Conservation (phyloP, 2,113 vertebrate genomes). For the Sinocyclocheilus maitianheensis region DNA sequence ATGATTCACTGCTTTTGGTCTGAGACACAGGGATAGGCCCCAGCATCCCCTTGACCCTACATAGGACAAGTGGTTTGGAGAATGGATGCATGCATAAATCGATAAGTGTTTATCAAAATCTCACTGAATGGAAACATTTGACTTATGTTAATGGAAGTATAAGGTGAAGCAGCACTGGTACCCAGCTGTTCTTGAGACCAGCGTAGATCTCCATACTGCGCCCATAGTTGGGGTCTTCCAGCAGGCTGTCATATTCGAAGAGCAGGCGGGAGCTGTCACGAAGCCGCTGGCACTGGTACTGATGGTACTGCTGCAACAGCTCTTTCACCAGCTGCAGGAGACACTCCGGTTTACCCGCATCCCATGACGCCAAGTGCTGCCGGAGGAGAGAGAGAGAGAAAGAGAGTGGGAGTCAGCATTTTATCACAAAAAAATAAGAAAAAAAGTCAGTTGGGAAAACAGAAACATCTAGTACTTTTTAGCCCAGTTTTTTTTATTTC, state of each 20-base stretch:
- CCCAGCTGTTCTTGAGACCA: slow-evolving; percentile 97
- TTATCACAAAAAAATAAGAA: background rate
- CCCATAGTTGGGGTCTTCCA: slow-evolving; percentile 91
- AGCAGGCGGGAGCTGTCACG: slow-evolving; percentile 94
- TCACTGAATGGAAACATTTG: background rate
- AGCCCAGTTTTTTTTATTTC: background rate
- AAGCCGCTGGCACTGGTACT: slow-evolving; percentile 92
- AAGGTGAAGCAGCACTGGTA: slow-evolving; percentile 58
- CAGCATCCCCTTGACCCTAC: background rate
- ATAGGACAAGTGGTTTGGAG: background rate
- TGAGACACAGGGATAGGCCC: background rate
- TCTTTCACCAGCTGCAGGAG: slow-evolving; percentile 96
- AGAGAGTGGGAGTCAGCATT: slow-evolving; percentile 18
- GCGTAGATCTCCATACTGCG: slow-evolving; percentile 96
- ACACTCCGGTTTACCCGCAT: slow-evolving; percentile 88
- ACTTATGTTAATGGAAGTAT: background rate
- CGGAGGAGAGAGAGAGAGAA: slow-evolving; percentile 21
- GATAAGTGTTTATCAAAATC: background rate
- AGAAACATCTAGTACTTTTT: background rate
- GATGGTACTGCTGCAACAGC: slow-evolving; percentile 95
- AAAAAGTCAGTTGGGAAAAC: background rate
- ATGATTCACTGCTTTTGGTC: background rate
- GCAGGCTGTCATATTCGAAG: slow-evolving; percentile 95
- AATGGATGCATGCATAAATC: background rate
- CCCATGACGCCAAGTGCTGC: slow-evolving; percentile 92